Base-by-base conservation (phyloP, 1,140 invertebrate genomes). In the Pteromalus puparum region DNA sequence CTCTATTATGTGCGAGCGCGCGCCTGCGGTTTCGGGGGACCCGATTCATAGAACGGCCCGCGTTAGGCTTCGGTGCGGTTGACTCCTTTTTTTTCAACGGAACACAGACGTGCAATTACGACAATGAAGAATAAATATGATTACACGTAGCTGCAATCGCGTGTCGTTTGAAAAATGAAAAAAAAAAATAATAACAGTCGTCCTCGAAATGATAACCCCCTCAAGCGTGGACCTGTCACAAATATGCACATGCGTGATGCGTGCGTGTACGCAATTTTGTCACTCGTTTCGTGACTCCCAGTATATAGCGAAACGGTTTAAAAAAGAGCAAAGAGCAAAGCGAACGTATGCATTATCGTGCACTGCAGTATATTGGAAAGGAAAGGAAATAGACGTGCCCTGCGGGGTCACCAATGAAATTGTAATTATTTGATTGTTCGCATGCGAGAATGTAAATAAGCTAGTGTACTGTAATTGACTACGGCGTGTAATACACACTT, bases 351-450 rank as follows among this genome's bases (percentile, higher is more conserved):
- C n/a, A 76, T 26, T 13, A 10, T 13, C 15, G 18, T 28, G n/a
- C 74, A 26, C 7, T n/a, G 74, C 34, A 4, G n/a, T 10, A 1
- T 76, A 48, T 26, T 26, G 38, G 26, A 42, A 28, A 48, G n/a
- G 34, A 15, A 21, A 13, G 28, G 9, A 38, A 74, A 48, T 76
- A 21, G 46, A 30, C 15, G 74, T 28, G 3, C n/a, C 21, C 24
- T 9, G 21, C 21, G 21, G 5, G 7, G 3, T 53, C 2, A 42
- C 18, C 46, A 1, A 15, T 18, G 42, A 34, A 73, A 34, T 80
- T 73, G n/a, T n/a, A 76, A 82, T 82, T 76, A 68, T 82, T 82
- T 61, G 61, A 82, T 75, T 75, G 74, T 18, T 76, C 24, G 61
- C 38, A 21, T 46, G 73, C 4, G 53, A 38, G 72, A 76, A 82